A percentile compares a stretch with the other conserved stretches of the same genome.
These are phyloP conservation scores for Nomada ferruginata DNA, from an alignment of 2,888 invertebrate species.

Conservation along the genomic window DNA sequence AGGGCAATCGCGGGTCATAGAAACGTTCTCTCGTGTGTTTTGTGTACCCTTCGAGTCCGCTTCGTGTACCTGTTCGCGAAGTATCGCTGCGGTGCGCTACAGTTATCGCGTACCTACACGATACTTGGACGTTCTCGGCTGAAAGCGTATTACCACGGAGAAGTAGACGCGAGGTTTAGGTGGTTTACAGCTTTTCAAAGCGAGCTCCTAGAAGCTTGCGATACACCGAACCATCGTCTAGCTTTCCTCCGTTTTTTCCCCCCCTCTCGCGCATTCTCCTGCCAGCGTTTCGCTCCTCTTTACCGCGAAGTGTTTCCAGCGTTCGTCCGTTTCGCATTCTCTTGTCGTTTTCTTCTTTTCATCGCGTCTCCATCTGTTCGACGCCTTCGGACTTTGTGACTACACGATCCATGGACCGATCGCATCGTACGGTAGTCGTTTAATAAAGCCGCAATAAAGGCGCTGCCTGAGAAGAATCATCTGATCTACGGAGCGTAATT, in stretches of 20 bases:
- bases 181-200: constrained; percentile 65
- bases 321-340: neutral
- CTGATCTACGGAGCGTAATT: constrained; percentile 60
- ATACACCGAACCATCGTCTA: constrained; percentile 25
- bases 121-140: constrained; percentile 72
- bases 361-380: constrained; percentile 32
- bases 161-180: constrained; percentile 55
- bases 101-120: constrained; percentile 73
- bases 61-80: constrained; percentile 45
- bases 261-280: neutral
- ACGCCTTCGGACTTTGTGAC: constrained; percentile 65
- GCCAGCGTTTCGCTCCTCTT: neutral
- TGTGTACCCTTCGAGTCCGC: constrained; percentile 54
- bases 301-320: neutral
- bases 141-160: constrained; percentile 60
- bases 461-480: constrained; percentile 53
- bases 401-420: constrained; percentile 60
- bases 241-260: neutral
- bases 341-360: neutral
- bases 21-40: constrained; percentile 60
- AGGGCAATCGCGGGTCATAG: constrained; percentile 64
- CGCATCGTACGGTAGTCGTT: constrained; percentile 65
- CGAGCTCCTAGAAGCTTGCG: constrained; percentile 59
- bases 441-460: constrained; percentile 68
- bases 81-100: constrained; percentile 49